Evolutionary conservation across 1,140 invertebrate genomes (phyloP).

Genomic region (Stratiolaelaps scimitus): DNA sequence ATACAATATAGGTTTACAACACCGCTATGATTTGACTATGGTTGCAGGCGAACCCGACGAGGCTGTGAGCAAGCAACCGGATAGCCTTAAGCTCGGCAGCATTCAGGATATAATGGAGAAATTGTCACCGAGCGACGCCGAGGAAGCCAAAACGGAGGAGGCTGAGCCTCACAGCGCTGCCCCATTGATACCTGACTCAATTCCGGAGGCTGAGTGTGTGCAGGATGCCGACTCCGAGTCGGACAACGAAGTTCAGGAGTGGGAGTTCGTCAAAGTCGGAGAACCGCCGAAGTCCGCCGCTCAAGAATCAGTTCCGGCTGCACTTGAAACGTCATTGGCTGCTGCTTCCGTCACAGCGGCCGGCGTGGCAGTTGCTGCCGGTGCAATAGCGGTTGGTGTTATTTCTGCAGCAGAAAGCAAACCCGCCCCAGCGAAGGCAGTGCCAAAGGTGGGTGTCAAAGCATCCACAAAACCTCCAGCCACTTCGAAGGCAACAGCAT

Average conservation of each 20-base stretch:
- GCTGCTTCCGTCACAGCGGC: background rate
- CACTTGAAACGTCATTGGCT: too few species aligned
- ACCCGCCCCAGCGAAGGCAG: background rate
- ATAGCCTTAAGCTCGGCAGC: too few species aligned
- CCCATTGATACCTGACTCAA: background rate
- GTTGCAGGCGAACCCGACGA: too few species aligned
- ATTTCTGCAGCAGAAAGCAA: background rate
- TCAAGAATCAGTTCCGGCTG: background rate
- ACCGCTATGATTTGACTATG: too few species aligned
- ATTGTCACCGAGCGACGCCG: background rate
- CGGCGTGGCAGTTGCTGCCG: background rate
- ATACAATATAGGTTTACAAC: background rate
- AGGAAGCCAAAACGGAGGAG: background rate
- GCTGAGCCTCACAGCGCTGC: background rate
- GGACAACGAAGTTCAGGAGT: constrained; percentile 25
- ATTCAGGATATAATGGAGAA: constrained; percentile 16
- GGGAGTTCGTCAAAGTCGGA: constrained; percentile 7
- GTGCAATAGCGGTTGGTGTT: background rate
- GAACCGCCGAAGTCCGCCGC: background rate
- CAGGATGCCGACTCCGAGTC: constrained; percentile 18
- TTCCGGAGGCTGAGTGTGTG: constrained; percentile 20
- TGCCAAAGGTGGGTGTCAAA: background rate
- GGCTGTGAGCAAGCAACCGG: too few species aligned
- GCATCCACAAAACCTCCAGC: background rate
- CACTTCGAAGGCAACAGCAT: too few species aligned